Evolutionary conservation across 1,140 invertebrate species (phyloP).

Genomic region (Megalopta genalis): DNA sequence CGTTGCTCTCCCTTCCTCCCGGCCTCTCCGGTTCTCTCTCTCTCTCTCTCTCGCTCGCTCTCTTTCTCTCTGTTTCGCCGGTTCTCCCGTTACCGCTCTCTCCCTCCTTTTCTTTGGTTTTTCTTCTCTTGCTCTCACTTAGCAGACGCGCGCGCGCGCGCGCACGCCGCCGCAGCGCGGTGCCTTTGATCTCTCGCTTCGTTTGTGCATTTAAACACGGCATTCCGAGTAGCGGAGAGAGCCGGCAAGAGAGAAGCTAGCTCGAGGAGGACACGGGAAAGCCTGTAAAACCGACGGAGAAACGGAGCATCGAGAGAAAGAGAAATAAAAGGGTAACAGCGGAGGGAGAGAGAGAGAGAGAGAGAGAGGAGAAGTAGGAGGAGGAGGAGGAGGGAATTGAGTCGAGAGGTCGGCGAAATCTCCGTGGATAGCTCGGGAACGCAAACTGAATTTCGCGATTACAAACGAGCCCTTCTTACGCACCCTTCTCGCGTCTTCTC

Average conservation of each 20-base stretch:
- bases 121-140: conserved; percentile 44
- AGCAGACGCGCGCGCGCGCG: conserved; percentile 34
- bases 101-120: conserved; percentile 21
- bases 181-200: conserved; percentile 76
- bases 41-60: background rate
- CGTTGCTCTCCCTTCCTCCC: conserved; percentile 46
- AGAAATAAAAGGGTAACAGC: background rate
- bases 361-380: conserved; percentile 46
- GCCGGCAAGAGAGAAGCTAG: conserved; percentile 6
- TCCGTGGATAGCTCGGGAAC: conserved; percentile 59
- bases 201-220: conserved; percentile 77
- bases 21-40: conserved; percentile 2
- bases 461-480: conserved; percentile 64
- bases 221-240: conserved; percentile 64
- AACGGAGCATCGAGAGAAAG: conserved; percentile 3
- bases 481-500: conserved; percentile 9
- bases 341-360: conserved; percentile 26
- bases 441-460: conserved; percentile 69
- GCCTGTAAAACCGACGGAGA: conserved; percentile 15
- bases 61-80: background rate
- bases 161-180: conserved; percentile 45
- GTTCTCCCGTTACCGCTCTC: background rate
- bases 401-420: conserved; percentile 70
- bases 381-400: conserved; percentile 37
- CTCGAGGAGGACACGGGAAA: conserved; percentile 42